Evolutionary conservation across 1,140 invertebrate genomes (phyloP).

Genomic region (Carposina sasakii): DNA sequence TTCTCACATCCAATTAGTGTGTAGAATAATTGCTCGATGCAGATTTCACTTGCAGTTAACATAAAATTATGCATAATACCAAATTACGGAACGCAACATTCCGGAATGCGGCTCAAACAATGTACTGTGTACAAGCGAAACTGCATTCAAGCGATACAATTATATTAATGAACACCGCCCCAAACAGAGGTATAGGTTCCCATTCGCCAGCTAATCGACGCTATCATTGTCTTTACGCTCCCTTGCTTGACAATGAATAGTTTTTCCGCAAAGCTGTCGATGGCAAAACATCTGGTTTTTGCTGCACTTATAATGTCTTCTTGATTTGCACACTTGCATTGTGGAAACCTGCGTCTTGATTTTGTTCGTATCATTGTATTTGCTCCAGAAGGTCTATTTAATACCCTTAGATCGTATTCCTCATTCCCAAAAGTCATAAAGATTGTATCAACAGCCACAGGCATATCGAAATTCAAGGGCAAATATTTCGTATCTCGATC

Average conservation of each 20-base stretch:
- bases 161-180: slow-evolving; percentile 52
- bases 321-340: slow-evolving; percentile 25
- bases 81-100: slow-evolving; percentile 31
- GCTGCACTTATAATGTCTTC: slow-evolving; percentile 12
- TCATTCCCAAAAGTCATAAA: no score
- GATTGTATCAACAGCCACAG: no score
- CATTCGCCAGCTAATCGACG: slow-evolving; percentile 48
- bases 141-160: slow-evolving; percentile 56
- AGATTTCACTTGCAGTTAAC: slow-evolving; percentile 55
- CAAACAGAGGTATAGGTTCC: slow-evolving; percentile 47
- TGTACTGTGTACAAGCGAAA: slow-evolving; percentile 44
- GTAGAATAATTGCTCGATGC: slow-evolving; percentile 26
- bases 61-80: slow-evolving; percentile 57
- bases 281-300: slow-evolving; percentile 31
- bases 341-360: slow-evolving; percentile 41
- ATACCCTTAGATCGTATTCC: no score
- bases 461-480: slow-evolving; percentile 31
- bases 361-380: no score
- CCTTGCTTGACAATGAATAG: slow-evolving; percentile 44
- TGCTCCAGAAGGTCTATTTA: no score
- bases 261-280: slow-evolving; percentile 51
- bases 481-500: slow-evolving; percentile 23
- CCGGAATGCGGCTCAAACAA: slow-evolving; percentile 41
- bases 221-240: slow-evolving; percentile 56
- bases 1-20: slow-evolving; percentile 46